Percentiles rank a stretch among this genome's conserved stretches.
These are phyloP conservation scores for Pterostichus niger DNA, from an alignment of 2,888 invertebrate species.

Conservation along the genomic window DNA sequence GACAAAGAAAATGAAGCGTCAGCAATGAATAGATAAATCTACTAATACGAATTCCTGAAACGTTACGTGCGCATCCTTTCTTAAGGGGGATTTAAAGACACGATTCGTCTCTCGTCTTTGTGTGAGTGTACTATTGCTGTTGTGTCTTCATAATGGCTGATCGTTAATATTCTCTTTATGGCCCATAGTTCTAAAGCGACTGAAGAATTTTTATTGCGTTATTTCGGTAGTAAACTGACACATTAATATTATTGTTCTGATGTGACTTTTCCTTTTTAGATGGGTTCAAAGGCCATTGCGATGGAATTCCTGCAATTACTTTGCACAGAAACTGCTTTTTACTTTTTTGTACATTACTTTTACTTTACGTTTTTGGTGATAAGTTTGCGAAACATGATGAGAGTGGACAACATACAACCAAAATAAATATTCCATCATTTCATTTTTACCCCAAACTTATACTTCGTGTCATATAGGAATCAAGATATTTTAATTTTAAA, in stretches of 20 bases:
- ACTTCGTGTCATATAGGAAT: too few species aligned
- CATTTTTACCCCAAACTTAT: too few species aligned
- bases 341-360: too few species aligned
- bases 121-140: neutral
- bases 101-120: neutral
- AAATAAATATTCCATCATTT: too few species aligned
- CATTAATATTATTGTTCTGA: conserved; percentile 23
- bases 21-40: conserved; percentile 10
- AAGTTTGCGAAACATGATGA: too few species aligned
- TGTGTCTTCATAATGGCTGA: neutral
- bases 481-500: too few species aligned
- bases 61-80: conserved; percentile 2
- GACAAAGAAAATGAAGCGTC: neutral
- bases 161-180: conserved; percentile 23
- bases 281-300: neutral
- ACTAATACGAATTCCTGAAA: conserved; percentile 13
- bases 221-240: conserved; percentile 26
- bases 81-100: neutral
- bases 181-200: conserved; percentile 27
- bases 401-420: too few species aligned
- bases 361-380: too few species aligned
- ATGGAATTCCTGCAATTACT: neutral
- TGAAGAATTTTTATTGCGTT: conserved; percentile 34
- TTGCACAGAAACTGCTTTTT: neutral
- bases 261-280: neutral